Base-by-base conservation (phyloP, 2,113 vertebrate species). In the Crocuta crocuta region DNA sequence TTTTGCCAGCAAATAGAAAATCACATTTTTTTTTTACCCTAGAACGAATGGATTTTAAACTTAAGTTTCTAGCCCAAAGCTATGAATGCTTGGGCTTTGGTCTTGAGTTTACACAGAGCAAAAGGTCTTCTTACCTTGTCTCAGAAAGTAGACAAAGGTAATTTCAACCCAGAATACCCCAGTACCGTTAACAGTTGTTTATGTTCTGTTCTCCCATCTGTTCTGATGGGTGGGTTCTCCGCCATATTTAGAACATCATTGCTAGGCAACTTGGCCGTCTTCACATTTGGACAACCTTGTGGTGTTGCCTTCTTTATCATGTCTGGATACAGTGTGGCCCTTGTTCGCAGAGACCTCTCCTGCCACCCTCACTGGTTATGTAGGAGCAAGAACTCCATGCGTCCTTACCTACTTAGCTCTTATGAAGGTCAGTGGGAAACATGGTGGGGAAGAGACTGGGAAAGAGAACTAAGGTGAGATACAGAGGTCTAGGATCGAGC, bases 1-100 rank as follows among this genome's bases (percentile, higher is more conserved):
- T 96, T 92, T 48, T 70, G 66, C 82, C n/a, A 97, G 81, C 87
- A 95, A 88, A 80, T 58, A 92, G 83, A 95, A 91, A 97, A 94
- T 89, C 35, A 43, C 35, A 65, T 87, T 94, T 91, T 91, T 92
- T 94, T 91, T 96, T 96, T 86, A 16, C 8, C 24, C 63, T 82
- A 53, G 33, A 95, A 95, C 86, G 96, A 97, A 89, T 83, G 85
- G 43, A 94, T 83, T 95, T 91, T 71, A 70, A 92, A 83, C 31
- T 63, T 43, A 97, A 33, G 33, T 87, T 90, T 95, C 80, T 48
- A 80, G 58, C 33, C 43, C 26, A 35, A 87, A 96, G 39, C 35
- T 70, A 39, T 43, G 66, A 94, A 11, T 55, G 24, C 23, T 28
- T 85, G 33, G 16, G 28, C 35, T 74, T 15, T 11, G 24, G 10